These are phyloP conservation scores for Andrena bicolor DNA, from an alignment of 2,888 invertebrate genomes.

Conservation along the genomic window DNA sequence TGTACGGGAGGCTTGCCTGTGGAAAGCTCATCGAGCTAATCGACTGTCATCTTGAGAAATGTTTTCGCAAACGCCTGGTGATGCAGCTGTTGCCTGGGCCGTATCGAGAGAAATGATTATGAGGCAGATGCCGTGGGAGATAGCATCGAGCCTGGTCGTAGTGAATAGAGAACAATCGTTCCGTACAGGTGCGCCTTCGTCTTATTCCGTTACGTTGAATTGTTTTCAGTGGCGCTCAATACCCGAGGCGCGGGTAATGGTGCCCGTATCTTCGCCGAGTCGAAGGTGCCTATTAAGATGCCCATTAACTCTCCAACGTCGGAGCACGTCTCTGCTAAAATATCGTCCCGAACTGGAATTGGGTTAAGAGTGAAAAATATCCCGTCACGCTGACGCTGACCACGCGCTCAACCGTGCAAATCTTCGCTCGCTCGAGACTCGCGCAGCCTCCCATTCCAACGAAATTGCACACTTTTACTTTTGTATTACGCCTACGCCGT, in stretches of 20 bases:
- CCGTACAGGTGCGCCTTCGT: constrained; percentile 55
- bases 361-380: constrained; percentile 47
- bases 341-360: constrained; percentile 41
- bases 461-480: neutral
- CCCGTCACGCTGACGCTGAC: constrained; percentile 25
- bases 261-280: constrained; percentile 25
- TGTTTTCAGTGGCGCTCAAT: constrained; percentile 52
- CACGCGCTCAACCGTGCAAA: constrained; percentile 30
- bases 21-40: constrained; percentile 58
- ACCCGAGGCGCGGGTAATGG: constrained; percentile 37
- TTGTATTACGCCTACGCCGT: neutral
- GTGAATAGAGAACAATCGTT: constrained; percentile 61
- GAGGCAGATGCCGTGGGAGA: constrained; percentile 53
- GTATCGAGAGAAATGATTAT: constrained; percentile 55
- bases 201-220: constrained; percentile 59
- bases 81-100: constrained; percentile 43
- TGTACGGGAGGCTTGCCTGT: neutral
- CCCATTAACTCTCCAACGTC: constrained; percentile 49
- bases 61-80: constrained; percentile 52
- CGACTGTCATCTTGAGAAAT: constrained; percentile 62
- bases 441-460: neutral
- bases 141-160: constrained; percentile 46
- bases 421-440: neutral
- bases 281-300: constrained; percentile 48
- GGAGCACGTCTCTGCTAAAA: constrained; percentile 35